A percentile compares a stretch with the other conserved stretches of the same genome.
Conservation (phyloP, 1,140 invertebrate species). For the Tetramorium simillimum region DNA sequence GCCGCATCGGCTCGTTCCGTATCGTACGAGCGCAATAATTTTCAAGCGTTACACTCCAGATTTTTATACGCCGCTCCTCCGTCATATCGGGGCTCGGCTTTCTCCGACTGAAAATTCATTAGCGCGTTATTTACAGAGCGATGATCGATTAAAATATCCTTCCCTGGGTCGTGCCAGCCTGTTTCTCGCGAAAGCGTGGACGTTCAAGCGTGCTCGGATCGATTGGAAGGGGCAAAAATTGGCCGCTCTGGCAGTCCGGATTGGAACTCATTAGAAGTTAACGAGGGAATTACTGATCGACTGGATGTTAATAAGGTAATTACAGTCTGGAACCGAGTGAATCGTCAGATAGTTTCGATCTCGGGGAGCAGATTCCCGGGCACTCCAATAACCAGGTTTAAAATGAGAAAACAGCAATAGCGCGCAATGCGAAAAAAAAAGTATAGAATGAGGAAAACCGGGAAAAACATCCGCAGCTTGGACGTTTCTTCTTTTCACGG, state of each 20-base stretch:
- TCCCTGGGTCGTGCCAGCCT: neutral
- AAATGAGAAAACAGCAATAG: neutral
- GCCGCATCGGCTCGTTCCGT: neutral
- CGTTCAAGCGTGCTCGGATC: constrained; percentile 30
- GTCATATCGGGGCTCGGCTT: neutral
- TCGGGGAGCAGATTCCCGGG: neutral
- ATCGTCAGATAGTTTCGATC: constrained; percentile 18
- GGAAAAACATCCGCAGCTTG: neutral
- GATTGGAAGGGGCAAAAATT: constrained; percentile 44
- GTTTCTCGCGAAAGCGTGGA: constrained; percentile 27
- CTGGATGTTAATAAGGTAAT: constrained; percentile 66
- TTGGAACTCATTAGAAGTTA: constrained; percentile 65
- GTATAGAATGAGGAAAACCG: neutral
- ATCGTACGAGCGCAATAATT: neutral
- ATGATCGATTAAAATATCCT: constrained; percentile 22
- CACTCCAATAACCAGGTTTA: neutral
- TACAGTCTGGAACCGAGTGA: constrained; percentile 45
- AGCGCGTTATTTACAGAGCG: neutral
- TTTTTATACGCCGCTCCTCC: neutral
- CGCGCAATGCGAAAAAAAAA: neutral
- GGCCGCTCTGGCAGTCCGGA: constrained; percentile 42
- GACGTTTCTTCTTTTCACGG: constrained; percentile 38
- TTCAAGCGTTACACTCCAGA: neutral
- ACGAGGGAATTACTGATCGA: constrained; percentile 61
- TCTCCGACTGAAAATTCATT: constrained; percentile 1